Conservation (phyloP, 2,888 invertebrate species). For the Xanthostigma xanthostigma region DNA sequence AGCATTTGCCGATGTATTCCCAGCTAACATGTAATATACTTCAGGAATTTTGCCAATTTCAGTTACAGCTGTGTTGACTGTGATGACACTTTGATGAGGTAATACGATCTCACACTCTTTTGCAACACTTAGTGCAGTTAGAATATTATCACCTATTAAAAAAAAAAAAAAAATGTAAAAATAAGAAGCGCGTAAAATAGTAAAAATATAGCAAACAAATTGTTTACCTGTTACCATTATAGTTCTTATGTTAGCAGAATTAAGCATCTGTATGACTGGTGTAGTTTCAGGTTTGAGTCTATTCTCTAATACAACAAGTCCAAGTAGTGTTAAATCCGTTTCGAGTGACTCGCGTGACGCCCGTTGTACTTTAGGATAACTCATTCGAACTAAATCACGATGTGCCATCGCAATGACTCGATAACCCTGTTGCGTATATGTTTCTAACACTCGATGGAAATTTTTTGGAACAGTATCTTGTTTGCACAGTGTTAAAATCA, state of each 20-base stretch:
- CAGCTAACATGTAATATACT: constrained; percentile 1
- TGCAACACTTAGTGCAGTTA: constrained; percentile 87
- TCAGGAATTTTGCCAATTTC: neutral
- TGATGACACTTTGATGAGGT: constrained; percentile 27
- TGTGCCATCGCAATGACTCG: constrained; percentile 79
- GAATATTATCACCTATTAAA: constrained; percentile 58
- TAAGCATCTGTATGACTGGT: constrained; percentile 60
- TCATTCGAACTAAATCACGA: constrained; percentile 40
- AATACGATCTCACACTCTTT: constrained; percentile 74
- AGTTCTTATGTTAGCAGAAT: constrained; percentile 71
- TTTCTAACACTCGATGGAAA: constrained; percentile 54
- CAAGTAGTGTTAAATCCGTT: constrained; percentile 62
- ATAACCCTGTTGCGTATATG: constrained; percentile 82
- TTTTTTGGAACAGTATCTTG: constrained; percentile 63
- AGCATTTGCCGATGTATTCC: neutral
- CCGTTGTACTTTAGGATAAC: constrained; percentile 51
- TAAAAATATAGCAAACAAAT: constrained; percentile 1
- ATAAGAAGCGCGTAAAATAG: too few species aligned
- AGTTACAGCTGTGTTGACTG: constrained; percentile 15
- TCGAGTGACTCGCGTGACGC: constrained; percentile 68
- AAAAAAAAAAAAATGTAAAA: neutral
- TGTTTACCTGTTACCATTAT: constrained; percentile 85
- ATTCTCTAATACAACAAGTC: constrained; percentile 89
- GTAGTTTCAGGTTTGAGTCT: constrained; percentile 77
- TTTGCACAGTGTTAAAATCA: constrained; percentile 59